A percentile compares a stretch with the other conserved stretches of the same genome.
Conservation (phyloP, 2,113 vertebrate genomes). For the Fulica atra region DNA sequence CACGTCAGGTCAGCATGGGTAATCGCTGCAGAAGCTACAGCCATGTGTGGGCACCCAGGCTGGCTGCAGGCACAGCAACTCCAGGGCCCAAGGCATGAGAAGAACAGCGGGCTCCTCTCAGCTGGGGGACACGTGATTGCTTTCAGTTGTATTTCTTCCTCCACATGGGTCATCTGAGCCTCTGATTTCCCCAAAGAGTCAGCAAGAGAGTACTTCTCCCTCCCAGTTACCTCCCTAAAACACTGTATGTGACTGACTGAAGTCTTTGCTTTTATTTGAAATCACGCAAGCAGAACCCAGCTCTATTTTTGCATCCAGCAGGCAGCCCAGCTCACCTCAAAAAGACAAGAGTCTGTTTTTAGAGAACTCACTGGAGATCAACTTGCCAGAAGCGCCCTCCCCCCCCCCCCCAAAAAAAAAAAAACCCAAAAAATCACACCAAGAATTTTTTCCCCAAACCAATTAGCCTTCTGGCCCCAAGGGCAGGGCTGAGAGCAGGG, state of each 20-base stretch:
- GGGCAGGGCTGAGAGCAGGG: neutral
- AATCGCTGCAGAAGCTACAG: neutral
- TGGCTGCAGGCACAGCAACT: neutral
- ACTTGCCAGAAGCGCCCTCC: neutral
- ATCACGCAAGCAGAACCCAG: neutral
- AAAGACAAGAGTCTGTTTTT: neutral
- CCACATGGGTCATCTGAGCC: neutral
- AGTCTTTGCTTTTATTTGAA: neutral
- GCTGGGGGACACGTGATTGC: neutral
- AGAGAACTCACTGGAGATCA: neutral
- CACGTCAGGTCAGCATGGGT: accelerated
- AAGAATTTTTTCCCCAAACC: neutral
- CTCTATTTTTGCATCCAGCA: neutral
- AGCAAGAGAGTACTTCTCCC: neutral
- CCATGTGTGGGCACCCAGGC: accelerated
- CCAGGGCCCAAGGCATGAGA: neutral
- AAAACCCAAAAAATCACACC: neutral
- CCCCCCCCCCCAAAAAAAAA: too few relatives aligned
- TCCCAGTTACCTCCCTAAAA: neutral
- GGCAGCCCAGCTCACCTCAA: neutral
- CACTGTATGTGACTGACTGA: accelerated
- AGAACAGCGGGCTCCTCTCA: neutral
- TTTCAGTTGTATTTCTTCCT: neutral
- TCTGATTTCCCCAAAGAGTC: neutral
- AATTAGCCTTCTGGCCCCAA: neutral